A percentile compares a stretch with the other conserved stretches of the same genome.
phyloP scores from a whole-genome alignment of 2,888 invertebrate species.

The Stegophylla sp. region DNA sequence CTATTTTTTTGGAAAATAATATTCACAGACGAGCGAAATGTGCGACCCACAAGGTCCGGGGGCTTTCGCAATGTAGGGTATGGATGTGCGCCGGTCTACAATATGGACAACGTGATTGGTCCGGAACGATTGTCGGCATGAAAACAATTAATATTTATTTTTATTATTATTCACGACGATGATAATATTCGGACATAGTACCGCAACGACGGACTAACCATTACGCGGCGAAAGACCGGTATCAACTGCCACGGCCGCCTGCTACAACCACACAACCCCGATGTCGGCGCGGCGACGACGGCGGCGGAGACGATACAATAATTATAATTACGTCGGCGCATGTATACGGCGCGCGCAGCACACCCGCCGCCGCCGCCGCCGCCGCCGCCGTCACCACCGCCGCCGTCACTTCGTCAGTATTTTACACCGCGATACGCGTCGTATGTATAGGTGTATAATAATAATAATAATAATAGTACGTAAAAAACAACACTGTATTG shows the following conservation, averaged over 20 bases:
- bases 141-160: neutral
- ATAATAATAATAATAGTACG: neutral
- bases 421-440: conserved; percentile 4
- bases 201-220: conserved; percentile 9
- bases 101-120: no score
- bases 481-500: conserved; percentile 9
- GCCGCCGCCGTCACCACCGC: conserved; percentile 26
- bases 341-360: conserved; percentile 48
- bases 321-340: conserved; percentile 53
- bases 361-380: conserved; percentile 24
- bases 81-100: no score
- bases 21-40: no score
- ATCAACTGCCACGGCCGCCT: conserved; percentile 42
- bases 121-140: neutral
- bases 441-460: neutral
- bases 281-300: conserved; percentile 21
- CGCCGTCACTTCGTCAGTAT: conserved; percentile 11
- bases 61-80: no score
- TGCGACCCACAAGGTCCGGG: no score
- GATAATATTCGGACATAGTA: neutral
- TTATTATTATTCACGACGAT: neutral
- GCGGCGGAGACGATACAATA: conserved; percentile 50
- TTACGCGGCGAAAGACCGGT: conserved; percentile 41
- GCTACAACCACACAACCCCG: conserved; percentile 39
- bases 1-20: no score